These are phyloP conservation scores for Bombyx mori DNA, from an alignment of 1,140 invertebrate species.

Conservation along the genomic window ASM3026992v2 NC_085121.1:1031001-1031500, in stretches of 20 bases:
- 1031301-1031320: conserved; percentile 14
- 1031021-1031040: no score
- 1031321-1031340: conserved; percentile 1
- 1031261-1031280: conserved; percentile 14
- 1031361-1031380: not conserved
- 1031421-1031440: no score
- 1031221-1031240: conserved; percentile 72
- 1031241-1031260: conserved; percentile 79
- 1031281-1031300: conserved; percentile 8
- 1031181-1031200: conserved; percentile 70
- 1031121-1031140: conserved; percentile 75
- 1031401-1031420: no score
- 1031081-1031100: no score
- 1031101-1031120: conserved; percentile 70
- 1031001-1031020: no score
- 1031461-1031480: no score
- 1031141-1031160: conserved; percentile 79
- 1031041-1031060: no score
- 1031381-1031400: not conserved
- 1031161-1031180: conserved; percentile 85
- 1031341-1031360: not conserved
- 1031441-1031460: no score
- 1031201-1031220: conserved; percentile 24
- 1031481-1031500: no score
- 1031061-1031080: no score